Evolutionary conservation across 2,797 vertebrate genomes (phyloP).

Genomic region (Mionectes olivaceus): DNA sequence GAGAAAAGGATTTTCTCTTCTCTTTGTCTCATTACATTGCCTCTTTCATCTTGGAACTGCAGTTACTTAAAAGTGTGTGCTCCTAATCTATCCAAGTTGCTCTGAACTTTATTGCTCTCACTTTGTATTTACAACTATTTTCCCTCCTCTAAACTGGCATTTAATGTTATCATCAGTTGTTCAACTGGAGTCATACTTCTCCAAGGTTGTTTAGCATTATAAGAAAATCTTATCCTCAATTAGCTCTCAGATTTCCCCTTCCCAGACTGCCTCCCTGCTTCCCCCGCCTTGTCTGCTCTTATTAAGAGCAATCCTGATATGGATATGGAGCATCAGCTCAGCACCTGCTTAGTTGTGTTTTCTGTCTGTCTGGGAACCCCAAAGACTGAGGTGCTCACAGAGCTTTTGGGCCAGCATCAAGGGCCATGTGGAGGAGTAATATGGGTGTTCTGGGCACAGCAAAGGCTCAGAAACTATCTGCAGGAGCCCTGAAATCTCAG

Average conservation of each 20-base stretch:
- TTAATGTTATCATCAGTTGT: slow-evolving; percentile 8
- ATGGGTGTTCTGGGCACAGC: background rate
- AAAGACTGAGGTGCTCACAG: background rate
- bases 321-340: background rate
- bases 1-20: background rate
- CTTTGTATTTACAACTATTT: slow-evolving; percentile 11
- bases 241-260: slow-evolving; percentile 12
- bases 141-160: background rate
- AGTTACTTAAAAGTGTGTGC: background rate
- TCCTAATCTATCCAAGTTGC: background rate
- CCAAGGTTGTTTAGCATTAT: slow-evolving; percentile 38
- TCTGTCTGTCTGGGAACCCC: background rate
- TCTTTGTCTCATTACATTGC: background rate
- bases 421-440: background rate
- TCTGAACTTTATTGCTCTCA: background rate
- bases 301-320: background rate
- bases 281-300: background rate
- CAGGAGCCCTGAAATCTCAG: background rate
- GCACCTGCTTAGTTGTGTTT: background rate
- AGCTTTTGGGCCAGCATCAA: background rate
- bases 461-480: background rate
- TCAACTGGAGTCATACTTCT: slow-evolving; percentile 1
- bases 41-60: background rate
- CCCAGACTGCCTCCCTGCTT: background rate
- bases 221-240: slow-evolving; percentile 29